phyloP scores from a whole-genome alignment of 2,113 vertebrate species.

The Gracilinanus agilis region DNA sequence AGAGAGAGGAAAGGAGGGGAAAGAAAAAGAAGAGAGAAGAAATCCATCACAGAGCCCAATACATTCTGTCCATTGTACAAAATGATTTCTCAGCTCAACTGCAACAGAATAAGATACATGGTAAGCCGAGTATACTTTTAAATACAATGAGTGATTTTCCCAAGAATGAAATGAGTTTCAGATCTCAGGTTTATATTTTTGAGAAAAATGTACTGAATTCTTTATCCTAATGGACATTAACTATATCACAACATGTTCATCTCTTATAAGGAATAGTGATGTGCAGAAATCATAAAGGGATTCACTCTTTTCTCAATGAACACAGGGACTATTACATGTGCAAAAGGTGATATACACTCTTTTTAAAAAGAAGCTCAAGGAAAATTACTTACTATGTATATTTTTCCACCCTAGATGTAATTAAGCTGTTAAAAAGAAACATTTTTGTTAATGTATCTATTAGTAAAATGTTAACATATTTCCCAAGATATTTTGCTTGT shows the following conservation, averaged over 20 bases:
- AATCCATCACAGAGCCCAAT: background rate
- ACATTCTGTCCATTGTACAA: background rate
- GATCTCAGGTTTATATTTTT: background rate
- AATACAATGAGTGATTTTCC: background rate
- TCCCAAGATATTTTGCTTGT: slow-evolving; percentile 60
- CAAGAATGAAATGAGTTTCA: background rate
- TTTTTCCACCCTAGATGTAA: slow-evolving; percentile 54
- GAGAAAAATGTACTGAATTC: slow-evolving; percentile 26
- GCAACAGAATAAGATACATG: slow-evolving; percentile 1
- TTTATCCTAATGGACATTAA: slow-evolving; percentile 1
- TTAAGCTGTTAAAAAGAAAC: slow-evolving; percentile 60
- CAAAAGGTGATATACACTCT: slow-evolving; percentile 21
- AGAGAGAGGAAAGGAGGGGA: background rate
- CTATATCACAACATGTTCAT: background rate
- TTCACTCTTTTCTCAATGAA: slow-evolving; percentile 44
- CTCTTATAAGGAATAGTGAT: slow-evolving; percentile 27
- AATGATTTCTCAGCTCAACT: background rate
- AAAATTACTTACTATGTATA: slow-evolving; percentile 46
- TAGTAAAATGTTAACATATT: slow-evolving; percentile 59
- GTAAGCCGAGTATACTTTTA: background rate
- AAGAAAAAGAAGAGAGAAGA: background rate
- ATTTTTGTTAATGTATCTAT: slow-evolving; percentile 54
- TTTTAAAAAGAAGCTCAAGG: slow-evolving; percentile 10
- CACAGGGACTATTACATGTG: slow-evolving; percentile 10
- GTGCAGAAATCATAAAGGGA: slow-evolving; percentile 12